These are phyloP conservation scores for Pangasius mekongensis DNA, from an alignment of 2,797 vertebrate genomes.

Conservation along the genomic window DNA sequence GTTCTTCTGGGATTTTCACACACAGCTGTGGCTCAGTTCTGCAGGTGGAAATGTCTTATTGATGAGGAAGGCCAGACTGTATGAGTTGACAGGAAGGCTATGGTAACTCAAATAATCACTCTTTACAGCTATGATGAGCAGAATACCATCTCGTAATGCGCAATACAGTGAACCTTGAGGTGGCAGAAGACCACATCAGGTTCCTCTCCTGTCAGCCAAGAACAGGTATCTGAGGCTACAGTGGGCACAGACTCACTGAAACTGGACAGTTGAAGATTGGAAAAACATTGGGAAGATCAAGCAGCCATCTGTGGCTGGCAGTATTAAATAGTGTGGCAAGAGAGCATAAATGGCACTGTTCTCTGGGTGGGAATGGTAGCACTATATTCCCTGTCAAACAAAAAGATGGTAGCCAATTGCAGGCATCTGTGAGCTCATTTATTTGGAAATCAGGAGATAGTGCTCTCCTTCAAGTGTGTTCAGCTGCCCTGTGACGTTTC, in stretches of 20 bases:
- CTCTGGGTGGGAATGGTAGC: too few relatives aligned
- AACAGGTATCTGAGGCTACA: background rate
- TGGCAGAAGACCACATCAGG: background rate
- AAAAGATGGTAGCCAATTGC: background rate
- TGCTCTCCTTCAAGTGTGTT: background rate
- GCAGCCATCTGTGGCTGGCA: background rate
- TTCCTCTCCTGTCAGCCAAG: background rate
- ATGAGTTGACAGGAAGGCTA: background rate
- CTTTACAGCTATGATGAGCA: background rate
- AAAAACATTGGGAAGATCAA: background rate
- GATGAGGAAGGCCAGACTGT: background rate
- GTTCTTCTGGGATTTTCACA: background rate
- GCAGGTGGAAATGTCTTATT: background rate
- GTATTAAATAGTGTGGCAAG: background rate
- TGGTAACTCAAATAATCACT: background rate
- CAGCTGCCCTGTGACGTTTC: background rate
- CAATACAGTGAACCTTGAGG: background rate
- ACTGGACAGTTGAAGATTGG: background rate
- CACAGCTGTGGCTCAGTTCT: too few relatives aligned
- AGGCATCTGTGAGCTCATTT: background rate
- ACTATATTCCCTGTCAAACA: background rate
- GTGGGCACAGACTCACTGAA: too few relatives aligned
- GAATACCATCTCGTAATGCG: background rate
- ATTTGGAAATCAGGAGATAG: background rate
- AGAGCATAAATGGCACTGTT: background rate